Base-by-base conservation (phyloP, 2,797 vertebrate species). In the Ficedula albicollis region DNA sequence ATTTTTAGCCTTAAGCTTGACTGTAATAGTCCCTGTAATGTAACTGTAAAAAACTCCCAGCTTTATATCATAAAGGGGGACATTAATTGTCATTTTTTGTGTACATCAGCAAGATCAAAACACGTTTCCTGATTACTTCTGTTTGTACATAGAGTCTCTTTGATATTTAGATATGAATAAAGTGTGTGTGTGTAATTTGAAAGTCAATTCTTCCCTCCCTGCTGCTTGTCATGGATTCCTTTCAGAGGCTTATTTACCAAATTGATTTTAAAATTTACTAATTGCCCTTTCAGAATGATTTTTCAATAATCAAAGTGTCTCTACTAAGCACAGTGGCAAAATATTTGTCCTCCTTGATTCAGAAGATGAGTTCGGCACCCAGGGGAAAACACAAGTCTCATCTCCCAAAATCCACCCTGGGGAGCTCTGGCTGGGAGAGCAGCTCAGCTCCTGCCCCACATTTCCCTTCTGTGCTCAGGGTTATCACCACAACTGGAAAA, bases 71-170 rank as follows among this genome's bases (percentile, higher is more conserved):
- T 88, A 94, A 88, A 96, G 84, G 77, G 89, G 85, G 86, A 84
- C 90, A 89, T 97, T 91, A 96, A 96, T 97, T 97, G 96, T 94
- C 68, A 76, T 75, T 91, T 97, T 84, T 91, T 92, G 95, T 94
- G 81, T 93, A 84, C 89, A 96, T 96, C 94, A 95, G 95, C 95
- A 92, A 83, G 94, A 97, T 97, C 94, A 96, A 95, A 97, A 94
- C 92, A 75, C 3, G 44, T 64, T 93, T 83, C 56, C 89, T 93
- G 93, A 94, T 96, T 85, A 73, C 91, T 93, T 80, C 92, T 94
- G 89, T 96, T 95, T 95, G 93, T 93, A 86, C 87, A 80, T 21
- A 72, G 49, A 54, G 36, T 39, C 51, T 72, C 92, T 96, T 95
- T 97, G 93, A 97, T 97, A 92, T 91, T 95, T 93, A 77, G 76